Conservation (phyloP, 2,888 invertebrate species). For the Isoperla grammatica region DNA sequence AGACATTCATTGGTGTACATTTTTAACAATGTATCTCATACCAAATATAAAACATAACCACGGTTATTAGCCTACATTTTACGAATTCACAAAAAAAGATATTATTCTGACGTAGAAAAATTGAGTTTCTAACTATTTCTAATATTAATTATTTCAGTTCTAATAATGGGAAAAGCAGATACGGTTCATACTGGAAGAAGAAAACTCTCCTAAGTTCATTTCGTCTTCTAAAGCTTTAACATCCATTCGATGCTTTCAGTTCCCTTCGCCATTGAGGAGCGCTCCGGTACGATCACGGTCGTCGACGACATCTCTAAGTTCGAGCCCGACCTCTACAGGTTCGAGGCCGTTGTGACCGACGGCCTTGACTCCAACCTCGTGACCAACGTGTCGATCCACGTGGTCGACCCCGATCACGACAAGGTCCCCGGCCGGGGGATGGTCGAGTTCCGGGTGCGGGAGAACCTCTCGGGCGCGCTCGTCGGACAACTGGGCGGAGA, state of each 20-base stretch:
- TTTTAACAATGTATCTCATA: too few relatives aligned
- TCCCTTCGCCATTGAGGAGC: constrained; percentile 87
- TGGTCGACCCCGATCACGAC: constrained; percentile 66
- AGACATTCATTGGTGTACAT: too few relatives aligned
- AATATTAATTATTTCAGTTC: too few relatives aligned
- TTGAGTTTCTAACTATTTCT: too few relatives aligned
- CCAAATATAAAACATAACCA: too few relatives aligned
- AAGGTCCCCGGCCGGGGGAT: constrained; percentile 56
- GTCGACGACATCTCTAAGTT: constrained; percentile 68
- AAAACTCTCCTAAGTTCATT: too few relatives aligned
- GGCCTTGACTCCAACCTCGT: constrained; percentile 61
- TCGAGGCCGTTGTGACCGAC: constrained; percentile 74
- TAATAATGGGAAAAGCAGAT: too few relatives aligned
- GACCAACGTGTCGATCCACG: constrained; percentile 63
- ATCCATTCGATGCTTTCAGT: constrained; percentile 57
- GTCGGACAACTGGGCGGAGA: constrained; percentile 24
- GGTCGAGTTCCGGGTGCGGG: constrained; percentile 68
- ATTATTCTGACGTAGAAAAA: too few relatives aligned
- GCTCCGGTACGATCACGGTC: constrained; percentile 81
- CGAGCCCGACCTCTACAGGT: constrained; percentile 63
- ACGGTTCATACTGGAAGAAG: too few relatives aligned
- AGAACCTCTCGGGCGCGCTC: constrained; percentile 58
- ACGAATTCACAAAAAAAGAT: too few relatives aligned
- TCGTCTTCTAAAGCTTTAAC: too few relatives aligned
- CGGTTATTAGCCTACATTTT: too few relatives aligned